Evolutionary conservation across 2,797 vertebrate genomes (phyloP).

Genomic region (Sebastes umbrosus): DNA sequence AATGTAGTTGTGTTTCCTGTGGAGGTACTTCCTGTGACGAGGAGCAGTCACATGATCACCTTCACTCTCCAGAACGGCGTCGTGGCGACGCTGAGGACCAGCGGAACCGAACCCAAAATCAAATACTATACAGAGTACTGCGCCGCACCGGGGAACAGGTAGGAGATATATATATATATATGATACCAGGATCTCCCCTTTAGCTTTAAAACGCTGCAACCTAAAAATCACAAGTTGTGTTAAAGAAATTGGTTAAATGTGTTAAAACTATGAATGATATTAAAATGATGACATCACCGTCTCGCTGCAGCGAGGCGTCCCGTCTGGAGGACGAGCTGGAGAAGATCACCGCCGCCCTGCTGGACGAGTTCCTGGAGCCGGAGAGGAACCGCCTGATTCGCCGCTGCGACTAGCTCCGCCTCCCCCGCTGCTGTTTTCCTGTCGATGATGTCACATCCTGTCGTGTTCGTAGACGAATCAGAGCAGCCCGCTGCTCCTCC

Average conservation of each 20-base stretch:
- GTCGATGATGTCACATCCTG: constrained; percentile 27
- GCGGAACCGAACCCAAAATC: constrained; percentile 98
- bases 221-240: too few relatives aligned
- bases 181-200: too few relatives aligned
- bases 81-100: constrained; percentile 92
- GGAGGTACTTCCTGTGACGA: constrained; percentile 90
- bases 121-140: constrained; percentile 96
- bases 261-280: too few relatives aligned
- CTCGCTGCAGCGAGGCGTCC: constrained; percentile 78
- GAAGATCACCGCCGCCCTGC: constrained; percentile 82
- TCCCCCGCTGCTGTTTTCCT: neutral
- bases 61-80: constrained; percentile 92
- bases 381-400: constrained; percentile 89
- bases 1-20: neutral
- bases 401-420: constrained; percentile 76
- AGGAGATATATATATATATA: too few relatives aligned
- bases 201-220: too few relatives aligned
- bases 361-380: constrained; percentile 91
- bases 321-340: constrained; percentile 86
- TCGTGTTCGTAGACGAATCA: neutral
- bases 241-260: too few relatives aligned
- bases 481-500: neutral
- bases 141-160: constrained; percentile 85
- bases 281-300: too few relatives aligned
- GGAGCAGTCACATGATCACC: constrained; percentile 94